Evolutionary conservation across 1,140 invertebrate genomes (phyloP).

Genomic region (Muscidifurax raptorellus): DNA sequence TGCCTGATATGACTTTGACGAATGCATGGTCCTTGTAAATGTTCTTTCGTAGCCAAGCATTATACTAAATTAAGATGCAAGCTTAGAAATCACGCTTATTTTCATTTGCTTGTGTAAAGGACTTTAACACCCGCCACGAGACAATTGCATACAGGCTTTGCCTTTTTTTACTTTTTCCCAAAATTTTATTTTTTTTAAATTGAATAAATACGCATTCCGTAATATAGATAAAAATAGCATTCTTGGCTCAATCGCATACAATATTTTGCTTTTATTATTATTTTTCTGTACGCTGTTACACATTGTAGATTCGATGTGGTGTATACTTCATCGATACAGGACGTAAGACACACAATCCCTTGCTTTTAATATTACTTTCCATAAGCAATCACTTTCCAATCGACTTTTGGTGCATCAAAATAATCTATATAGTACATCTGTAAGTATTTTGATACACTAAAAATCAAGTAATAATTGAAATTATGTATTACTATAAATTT

Average conservation of each 20-base stretch:
- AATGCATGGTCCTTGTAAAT: constrained; percentile 42
- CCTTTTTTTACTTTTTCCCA: neutral
- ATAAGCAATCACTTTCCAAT: neutral
- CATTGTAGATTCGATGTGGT: constrained; percentile 41
- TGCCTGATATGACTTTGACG: constrained; percentile 46
- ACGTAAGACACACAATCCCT: constrained; percentile 19
- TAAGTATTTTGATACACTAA: neutral
- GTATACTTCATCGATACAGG: constrained; percentile 28
- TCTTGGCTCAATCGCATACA: constrained; percentile 35
- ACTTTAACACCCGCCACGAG: neutral
- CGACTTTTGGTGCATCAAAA: neutral
- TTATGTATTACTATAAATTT: constrained; percentile 5
- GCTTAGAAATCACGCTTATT: neutral
- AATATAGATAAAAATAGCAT: constrained; percentile 47
- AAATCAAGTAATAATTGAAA: neutral
- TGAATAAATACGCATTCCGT: constrained; percentile 16
- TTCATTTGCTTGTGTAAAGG: constrained; percentile 5
- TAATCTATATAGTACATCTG: neutral
- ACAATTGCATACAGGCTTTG: constrained; percentile 5
- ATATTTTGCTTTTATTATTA: constrained; percentile 19
- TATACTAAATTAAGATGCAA: constrained; percentile 1
- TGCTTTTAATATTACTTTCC: neutral
- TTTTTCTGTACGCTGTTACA: constrained; percentile 16
- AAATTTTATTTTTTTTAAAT: constrained; percentile 16
- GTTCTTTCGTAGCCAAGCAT: constrained; percentile 28